Base-by-base conservation (phyloP, 2,888 invertebrate genomes). In the Mesorhabditis belari region DNA sequence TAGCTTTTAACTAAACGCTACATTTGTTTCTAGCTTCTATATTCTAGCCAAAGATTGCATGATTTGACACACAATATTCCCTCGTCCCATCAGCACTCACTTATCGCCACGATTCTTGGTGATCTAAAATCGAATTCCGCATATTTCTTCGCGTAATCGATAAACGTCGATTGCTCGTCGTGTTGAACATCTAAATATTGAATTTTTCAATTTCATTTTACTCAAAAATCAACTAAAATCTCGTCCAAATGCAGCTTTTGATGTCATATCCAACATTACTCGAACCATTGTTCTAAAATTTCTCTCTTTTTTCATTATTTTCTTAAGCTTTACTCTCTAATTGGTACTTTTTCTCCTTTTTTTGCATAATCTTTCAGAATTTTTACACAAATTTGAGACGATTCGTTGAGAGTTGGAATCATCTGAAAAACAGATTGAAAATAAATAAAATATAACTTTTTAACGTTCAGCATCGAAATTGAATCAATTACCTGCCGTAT, bases 401-500 rank as follows among this genome's bases (percentile, higher is more conserved):
- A 35, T 9, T 17, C 44, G n/a, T 35, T 35, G 12, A 35, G n/a
- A n/a, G n/a, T 9, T 9, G 44, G 44, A n/a, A 35, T 35, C 44
- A 35, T 35, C 44, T 35, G 44, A 35, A 35, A 35, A n/a, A n/a
- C n/a, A n/a, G n/a, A n/a, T n/a, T n/a, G n/a, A n/a, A n/a, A n/a
- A n/a, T n/a, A n/a, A n/a, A n/a, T n/a, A n/a, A n/a, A n/a, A n/a
- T n/a, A n/a, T n/a, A n/a, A 44, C 44, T 44, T 44, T 44, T 9
- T n/a, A 9, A 12, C 44, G 44, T 12, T 44, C n/a, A 44, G 9
- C 44, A 44, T 44, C 9, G 9, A n/a, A 44, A 12, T 44, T 56
- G n/a, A 51, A 35, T 27, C 44, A 12, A 44, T 35, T 35, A 35
- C 44, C 44, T 35, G 44, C 44, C 44, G 44, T 1, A 35, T 69